Evolutionary conservation across 2,797 vertebrate genomes (phyloP).

Genomic region (Diplodus puntazzo): DNA sequence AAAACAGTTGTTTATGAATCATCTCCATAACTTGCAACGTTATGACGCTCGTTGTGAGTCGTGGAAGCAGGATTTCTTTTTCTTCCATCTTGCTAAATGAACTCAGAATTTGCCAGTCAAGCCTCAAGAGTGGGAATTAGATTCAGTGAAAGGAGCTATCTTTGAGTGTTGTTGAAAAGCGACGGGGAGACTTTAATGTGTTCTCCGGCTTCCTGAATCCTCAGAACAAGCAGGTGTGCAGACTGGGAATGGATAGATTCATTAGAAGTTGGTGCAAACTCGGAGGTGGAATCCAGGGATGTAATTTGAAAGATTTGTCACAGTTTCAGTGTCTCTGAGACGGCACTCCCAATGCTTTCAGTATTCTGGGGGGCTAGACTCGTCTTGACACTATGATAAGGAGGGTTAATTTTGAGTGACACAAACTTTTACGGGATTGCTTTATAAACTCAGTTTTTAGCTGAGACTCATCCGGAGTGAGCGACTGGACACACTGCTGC

Average conservation of each 20-base stretch:
- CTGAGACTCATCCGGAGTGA: not conserved
- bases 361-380: slow-evolving; percentile 12
- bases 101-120: slow-evolving; percentile 18
- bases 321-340: slow-evolving; percentile 42
- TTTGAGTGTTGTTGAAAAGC: slow-evolving; percentile 24
- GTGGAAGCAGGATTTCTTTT: not conserved
- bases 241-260: slow-evolving; percentile 31
- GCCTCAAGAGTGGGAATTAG: slow-evolving; percentile 22
- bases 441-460: not conserved
- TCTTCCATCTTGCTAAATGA: slow-evolving; percentile 10
- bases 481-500: too few relatives aligned
- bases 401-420: slow-evolving; percentile 1
- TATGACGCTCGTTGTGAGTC: not conserved
- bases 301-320: slow-evolving; percentile 50
- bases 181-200: slow-evolving; percentile 34
- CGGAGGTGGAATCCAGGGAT: slow-evolving; percentile 33
- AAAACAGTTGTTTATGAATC: not conserved
- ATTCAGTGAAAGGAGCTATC: slow-evolving; percentile 11
- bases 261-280: slow-evolving; percentile 51
- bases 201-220: slow-evolving; percentile 32
- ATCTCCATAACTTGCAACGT: slow-evolving; percentile 6
- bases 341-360: slow-evolving; percentile 12
- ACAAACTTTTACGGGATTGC: not conserved
- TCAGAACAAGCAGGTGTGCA: slow-evolving; percentile 26
- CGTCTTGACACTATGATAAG: slow-evolving; percentile 1